A percentile compares a stretch with the other conserved stretches of the same genome.
These are phyloP conservation scores for Melopsittacus undulatus DNA, from an alignment of 2,797 vertebrate species.

Conservation along the genomic window DNA sequence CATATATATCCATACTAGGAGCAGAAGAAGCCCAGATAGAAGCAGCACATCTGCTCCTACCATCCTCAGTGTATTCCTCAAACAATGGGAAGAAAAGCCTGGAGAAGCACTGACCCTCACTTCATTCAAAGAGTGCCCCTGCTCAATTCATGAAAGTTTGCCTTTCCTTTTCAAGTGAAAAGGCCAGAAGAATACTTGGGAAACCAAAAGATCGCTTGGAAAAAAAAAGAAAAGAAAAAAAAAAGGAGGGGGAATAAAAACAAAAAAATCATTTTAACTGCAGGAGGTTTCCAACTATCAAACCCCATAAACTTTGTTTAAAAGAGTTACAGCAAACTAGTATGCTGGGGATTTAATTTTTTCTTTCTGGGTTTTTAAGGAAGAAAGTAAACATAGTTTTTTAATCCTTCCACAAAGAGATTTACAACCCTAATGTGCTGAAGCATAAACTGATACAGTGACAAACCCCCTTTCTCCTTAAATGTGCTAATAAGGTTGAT, in stretches of 20 bases:
- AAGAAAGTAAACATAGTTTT: constrained; percentile 18
- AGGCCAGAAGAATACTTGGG: constrained; percentile 57
- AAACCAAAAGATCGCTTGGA: constrained; percentile 26
- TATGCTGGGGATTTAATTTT: neutral
- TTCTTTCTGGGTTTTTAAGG: neutral
- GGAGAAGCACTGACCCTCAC: constrained; percentile 57
- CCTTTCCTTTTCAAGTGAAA: constrained; percentile 65
- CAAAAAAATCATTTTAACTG: neutral
- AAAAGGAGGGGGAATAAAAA: neutral
- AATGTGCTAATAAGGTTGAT: constrained; percentile 71
- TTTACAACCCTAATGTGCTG: constrained; percentile 45
- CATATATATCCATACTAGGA: neutral
- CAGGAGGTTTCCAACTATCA: constrained; percentile 16
- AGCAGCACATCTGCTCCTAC: constrained; percentile 62
- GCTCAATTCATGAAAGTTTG: constrained; percentile 63
- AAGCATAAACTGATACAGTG: constrained; percentile 67
- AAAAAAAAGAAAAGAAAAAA: neutral
- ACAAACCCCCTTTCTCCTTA: constrained; percentile 56
- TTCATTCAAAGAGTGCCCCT: constrained; percentile 56
- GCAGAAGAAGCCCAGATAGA: constrained; percentile 17
- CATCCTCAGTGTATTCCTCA: constrained; percentile 51
- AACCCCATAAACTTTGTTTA: constrained; percentile 24
- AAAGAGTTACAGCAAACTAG: constrained; percentile 30
- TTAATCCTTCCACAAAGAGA: constrained; percentile 40
- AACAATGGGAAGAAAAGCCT: constrained; percentile 64